Evolutionary conservation across 2,113 vertebrate genomes (phyloP), one percentile per base, ranked within the genome.

Genomic region (Heterotilapia buettikoferi): DNA sequence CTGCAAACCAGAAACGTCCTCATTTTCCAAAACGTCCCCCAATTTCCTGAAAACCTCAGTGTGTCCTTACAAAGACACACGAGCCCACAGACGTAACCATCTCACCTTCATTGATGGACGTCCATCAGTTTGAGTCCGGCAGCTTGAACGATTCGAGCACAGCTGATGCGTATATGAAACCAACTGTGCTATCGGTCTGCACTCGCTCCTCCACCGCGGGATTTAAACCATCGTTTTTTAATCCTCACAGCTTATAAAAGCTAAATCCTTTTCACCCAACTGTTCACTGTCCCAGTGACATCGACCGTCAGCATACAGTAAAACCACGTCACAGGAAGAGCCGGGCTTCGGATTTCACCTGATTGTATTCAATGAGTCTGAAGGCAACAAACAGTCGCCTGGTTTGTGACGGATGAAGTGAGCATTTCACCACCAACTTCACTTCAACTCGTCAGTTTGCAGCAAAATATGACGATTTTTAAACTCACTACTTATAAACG

Each of bases 251-350:
- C 43, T 89, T 90, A 92, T 59, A 83, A 91, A 91, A 68, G 26
- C 24, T 87, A 84, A 94, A 93, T 90, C 88, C 92, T 40, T 80
- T 89, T 66, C 85, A 26, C 81, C 87, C 91, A 91, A 86, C 93
- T 86, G 91, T 85, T 83, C 76, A 0, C 71, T 38, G 84, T 43
- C 68, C 78, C 9, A 3, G 7, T 2, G 91, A 89, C 89, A 84
- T 90, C 86, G 38, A 7, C 82, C n/a, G 6, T 4, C 57, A 29
- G 16, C 38, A 21, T 14, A 59, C 80, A 71, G 45, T 21, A 21
- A 16, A 6, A 18, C 29, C 6, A 26, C 19, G 38, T 31, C 47
- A 73, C 82, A 13, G 16, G 10, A 50, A 5, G 24, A 50, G 68
- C 24, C 38, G 21, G 7, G 38, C 2, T 45, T 45, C 13, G 2